Percentiles rank a stretch among this genome's conserved stretches.
phyloP scores from a whole-genome alignment of 2,797 vertebrate species.

The Anomalospiza imberbis region DNA sequence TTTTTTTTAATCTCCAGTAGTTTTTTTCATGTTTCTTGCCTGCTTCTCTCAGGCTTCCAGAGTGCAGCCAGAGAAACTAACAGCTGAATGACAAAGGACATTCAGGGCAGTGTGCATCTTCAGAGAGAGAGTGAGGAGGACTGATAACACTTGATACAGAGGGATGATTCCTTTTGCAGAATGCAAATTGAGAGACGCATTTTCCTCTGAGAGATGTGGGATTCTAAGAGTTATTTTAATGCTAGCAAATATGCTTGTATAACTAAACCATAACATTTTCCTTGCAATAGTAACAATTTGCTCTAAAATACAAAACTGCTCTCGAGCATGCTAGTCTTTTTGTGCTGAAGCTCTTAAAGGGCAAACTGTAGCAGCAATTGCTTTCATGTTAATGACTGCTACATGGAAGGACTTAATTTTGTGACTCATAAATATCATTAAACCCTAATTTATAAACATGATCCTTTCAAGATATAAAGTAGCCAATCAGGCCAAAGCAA shows the following conservation, averaged over 20 bases:
- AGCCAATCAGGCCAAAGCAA: slow-evolving; percentile 4
- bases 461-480: not conserved
- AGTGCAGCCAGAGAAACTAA: not conserved
- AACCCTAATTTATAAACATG: not conserved
- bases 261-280: not conserved
- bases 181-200: fast-evolving
- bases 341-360: not conserved
- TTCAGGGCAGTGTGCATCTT: not conserved
- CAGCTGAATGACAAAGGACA: not conserved
- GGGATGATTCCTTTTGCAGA: not conserved
- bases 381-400: slow-evolving; percentile 7
- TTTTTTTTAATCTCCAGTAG: not conserved
- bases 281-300: not conserved
- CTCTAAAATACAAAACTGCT: not conserved
- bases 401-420: not conserved
- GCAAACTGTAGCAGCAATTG: not conserved
- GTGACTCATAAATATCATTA: not conserved
- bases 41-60: not conserved
- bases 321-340: not conserved
- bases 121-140: not conserved
- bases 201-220: not conserved
- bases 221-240: not conserved
- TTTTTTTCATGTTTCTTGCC: not conserved
- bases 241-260: not conserved
- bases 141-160: not conserved